Percentiles rank a stretch among this genome's conserved stretches.
Evolutionary conservation across 2,888 invertebrate species (phyloP).

Genomic region (Alitta virens): DNA sequence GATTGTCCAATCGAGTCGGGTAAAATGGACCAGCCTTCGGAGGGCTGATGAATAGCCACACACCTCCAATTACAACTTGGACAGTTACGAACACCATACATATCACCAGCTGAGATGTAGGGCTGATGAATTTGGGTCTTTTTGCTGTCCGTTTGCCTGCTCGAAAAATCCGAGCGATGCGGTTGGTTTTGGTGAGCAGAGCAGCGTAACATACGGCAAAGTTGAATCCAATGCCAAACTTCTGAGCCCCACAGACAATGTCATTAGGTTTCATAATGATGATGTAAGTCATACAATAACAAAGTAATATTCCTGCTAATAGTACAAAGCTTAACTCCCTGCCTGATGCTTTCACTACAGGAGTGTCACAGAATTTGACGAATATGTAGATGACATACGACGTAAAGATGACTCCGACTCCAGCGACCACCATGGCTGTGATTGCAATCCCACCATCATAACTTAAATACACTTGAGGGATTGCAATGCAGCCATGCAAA

Average conservation of each 20-base stretch:
- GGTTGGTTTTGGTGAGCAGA: constrained; percentile 58
- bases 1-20: constrained; percentile 87
- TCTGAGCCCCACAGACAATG: constrained; percentile 55
- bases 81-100: constrained; percentile 53
- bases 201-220: constrained; percentile 58
- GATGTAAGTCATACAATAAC: constrained; percentile 56
- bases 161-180: constrained; percentile 56
- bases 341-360: constrained; percentile 59
- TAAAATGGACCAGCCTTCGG: constrained; percentile 86
- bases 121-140: constrained; percentile 58
- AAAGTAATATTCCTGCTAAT: constrained; percentile 51
- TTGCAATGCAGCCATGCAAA: constrained; percentile 61
- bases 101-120: constrained; percentile 58
- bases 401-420: constrained; percentile 54
- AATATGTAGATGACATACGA: constrained; percentile 54
- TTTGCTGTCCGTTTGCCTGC: constrained; percentile 56
- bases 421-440: constrained; percentile 75
- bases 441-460: constrained; percentile 81
- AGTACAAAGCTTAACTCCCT: constrained; percentile 58
- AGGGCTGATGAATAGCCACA: constrained; percentile 90
- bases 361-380: constrained; percentile 52
- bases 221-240: constrained; percentile 56
- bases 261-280: constrained; percentile 53
- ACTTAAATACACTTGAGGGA: constrained; percentile 64
- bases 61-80: constrained; percentile 72